A percentile compares a stretch with the other conserved stretches of the same genome.
These are phyloP conservation scores for Drosophila nasuta DNA, from an alignment of 1,140 invertebrate species.

Conservation along the genomic window DNA sequence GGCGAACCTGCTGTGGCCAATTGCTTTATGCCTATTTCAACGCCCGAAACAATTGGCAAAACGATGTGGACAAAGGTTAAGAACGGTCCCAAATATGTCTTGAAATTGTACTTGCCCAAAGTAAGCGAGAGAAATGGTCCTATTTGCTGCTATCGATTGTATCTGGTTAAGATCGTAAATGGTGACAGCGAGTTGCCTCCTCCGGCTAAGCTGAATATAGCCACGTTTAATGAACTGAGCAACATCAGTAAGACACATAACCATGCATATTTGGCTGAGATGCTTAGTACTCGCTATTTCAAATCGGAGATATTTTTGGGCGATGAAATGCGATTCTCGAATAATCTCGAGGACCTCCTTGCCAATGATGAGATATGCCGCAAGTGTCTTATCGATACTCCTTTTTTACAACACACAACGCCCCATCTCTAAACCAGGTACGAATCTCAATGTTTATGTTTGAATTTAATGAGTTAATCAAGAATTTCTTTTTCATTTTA, in stretches of 20 bases:
- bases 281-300: slow-evolving; percentile 88
- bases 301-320: slow-evolving; percentile 89
- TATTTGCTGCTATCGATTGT: slow-evolving; percentile 94
- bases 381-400: slow-evolving; percentile 59
- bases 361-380: slow-evolving; percentile 72
- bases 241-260: slow-evolving; percentile 83
- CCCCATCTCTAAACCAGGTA: slow-evolving; percentile 24
- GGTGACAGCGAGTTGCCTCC: slow-evolving; percentile 88
- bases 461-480: background rate
- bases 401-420: slow-evolving; percentile 57
- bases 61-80: slow-evolving; percentile 90
- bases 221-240: slow-evolving; percentile 91
- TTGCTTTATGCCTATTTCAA: slow-evolving; percentile 88
- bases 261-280: slow-evolving; percentile 93
- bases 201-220: slow-evolving; percentile 88
- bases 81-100: slow-evolving; percentile 88
- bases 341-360: slow-evolving; percentile 57
- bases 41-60: slow-evolving; percentile 88
- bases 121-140: slow-evolving; percentile 93
- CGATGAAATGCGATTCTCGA: slow-evolving; percentile 85
- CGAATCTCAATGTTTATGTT: background rate
- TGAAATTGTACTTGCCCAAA: slow-evolving; percentile 90
- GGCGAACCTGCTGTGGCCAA: slow-evolving; percentile 88
- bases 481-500: slow-evolving; percentile 4
- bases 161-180: slow-evolving; percentile 90